Evolutionary conservation across 2,888 invertebrate genomes (phyloP).

Genomic region (Prenolepis imparis): DNA sequence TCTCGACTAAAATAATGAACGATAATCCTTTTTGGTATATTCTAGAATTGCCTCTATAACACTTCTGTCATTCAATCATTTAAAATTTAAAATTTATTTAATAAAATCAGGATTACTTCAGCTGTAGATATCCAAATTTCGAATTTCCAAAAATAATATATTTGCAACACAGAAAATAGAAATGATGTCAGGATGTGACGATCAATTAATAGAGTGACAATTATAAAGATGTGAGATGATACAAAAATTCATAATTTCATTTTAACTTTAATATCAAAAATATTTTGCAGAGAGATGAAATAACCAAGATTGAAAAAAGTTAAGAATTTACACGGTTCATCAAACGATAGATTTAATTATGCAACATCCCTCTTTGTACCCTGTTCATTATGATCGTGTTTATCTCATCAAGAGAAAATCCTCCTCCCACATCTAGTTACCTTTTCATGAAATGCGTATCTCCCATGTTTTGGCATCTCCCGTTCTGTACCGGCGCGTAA

Average conservation of each 20-base stretch:
- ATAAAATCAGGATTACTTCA: not conserved
- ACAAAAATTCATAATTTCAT: not conserved
- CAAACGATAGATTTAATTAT: not conserved
- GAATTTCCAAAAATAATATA: not conserved
- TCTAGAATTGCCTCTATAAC: not conserved
- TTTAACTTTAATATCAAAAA: not conserved
- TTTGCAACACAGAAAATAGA: not conserved
- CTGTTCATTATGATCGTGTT: not conserved
- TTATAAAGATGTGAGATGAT: not conserved
- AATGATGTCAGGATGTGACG: not conserved
- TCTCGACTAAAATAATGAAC: conserved; percentile 41
- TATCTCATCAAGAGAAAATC: not conserved
- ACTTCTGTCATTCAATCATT: not conserved
- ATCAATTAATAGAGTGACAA: not conserved
- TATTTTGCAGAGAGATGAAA: not conserved
- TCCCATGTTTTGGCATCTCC: conserved; percentile 44
- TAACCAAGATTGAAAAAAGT: not conserved
- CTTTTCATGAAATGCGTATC: conserved; percentile 33
- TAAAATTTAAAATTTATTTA: not conserved
- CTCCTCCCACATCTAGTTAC: conserved; percentile 2
- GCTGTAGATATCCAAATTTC: not conserved
- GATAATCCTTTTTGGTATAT: not conserved
- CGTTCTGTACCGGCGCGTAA: conserved; percentile 60
- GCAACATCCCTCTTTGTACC: not conserved
- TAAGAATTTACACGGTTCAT: not conserved